Conservation (phyloP, 2,113 vertebrate genomes). For the Burhinus oedicnemus region DNA sequence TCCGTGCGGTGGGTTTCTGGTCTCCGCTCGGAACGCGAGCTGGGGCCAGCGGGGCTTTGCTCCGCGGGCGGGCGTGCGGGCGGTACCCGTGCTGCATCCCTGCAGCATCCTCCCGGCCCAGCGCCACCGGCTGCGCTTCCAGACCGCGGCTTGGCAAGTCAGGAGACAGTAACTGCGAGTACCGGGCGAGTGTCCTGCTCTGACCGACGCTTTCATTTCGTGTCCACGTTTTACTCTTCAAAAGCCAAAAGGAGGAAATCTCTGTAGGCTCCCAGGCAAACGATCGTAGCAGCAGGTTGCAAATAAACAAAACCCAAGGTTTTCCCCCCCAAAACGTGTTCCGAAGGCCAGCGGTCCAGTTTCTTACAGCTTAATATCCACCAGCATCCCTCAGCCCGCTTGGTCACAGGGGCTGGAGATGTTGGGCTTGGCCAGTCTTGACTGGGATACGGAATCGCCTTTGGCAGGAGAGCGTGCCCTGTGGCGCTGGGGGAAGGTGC, state of each 20-base stretch:
- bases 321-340: background rate
- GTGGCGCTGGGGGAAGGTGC: too few relatives aligned
- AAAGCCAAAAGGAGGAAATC: background rate
- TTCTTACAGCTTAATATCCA: background rate
- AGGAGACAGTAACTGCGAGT: background rate
- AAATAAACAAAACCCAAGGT: background rate
- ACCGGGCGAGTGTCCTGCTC: background rate
- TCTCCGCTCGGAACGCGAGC: fast-evolving
- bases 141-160: fast-evolving
- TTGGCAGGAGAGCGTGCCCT: background rate
- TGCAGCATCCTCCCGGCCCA: background rate
- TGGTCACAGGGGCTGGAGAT: background rate
- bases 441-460: background rate
- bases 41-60: background rate
- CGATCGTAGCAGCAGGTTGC: background rate
- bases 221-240: background rate
- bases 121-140: fast-evolving
- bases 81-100: too few relatives aligned
- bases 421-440: background rate
- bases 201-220: background rate
- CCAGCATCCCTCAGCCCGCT: background rate
- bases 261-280: background rate
- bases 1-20: fast-evolving
- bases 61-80: too few relatives aligned
- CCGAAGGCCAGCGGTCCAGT: background rate